Conservation (phyloP, 1,140 invertebrate species). For the Drosophila sulfurigaster region DNA sequence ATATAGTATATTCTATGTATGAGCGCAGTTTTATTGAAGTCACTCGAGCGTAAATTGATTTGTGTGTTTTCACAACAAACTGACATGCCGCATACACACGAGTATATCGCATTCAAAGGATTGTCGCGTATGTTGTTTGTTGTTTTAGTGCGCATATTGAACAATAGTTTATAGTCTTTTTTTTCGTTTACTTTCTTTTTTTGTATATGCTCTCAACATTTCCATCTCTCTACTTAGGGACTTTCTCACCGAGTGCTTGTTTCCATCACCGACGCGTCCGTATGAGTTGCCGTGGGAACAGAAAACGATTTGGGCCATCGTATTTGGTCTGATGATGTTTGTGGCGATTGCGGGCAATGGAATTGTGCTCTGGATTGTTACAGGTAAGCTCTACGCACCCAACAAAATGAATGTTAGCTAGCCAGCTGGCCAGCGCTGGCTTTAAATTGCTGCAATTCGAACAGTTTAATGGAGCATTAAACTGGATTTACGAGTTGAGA, state of each 20-base stretch:
- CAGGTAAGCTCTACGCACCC: conserved; percentile 86
- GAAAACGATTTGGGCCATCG: conserved; percentile 89
- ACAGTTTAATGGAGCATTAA: conserved; percentile 30
- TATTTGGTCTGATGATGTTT: conserved; percentile 91
- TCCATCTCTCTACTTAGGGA: conserved; percentile 54
- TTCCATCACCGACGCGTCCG: conserved; percentile 81
- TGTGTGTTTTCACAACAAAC: conserved; percentile 15
- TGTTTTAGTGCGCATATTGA: conserved; percentile 6
- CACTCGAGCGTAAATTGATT: conserved; percentile 39
- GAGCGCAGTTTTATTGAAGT: conserved; percentile 32
- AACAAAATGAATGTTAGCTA: background rate
- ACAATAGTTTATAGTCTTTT: conserved; percentile 3
- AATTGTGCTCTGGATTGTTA: conserved; percentile 95
- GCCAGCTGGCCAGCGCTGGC: background rate
- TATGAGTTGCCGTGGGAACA: conserved; percentile 84
- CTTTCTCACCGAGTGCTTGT: conserved; percentile 83
- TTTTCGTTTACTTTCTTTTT: background rate
- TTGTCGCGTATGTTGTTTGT: background rate
- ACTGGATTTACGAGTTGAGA: conserved; percentile 4
- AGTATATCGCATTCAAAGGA: conserved; percentile 9
- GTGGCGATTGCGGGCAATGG: conserved; percentile 93
- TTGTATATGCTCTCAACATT: background rate
- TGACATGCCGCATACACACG: background rate
- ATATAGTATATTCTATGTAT: conserved; percentile 6
- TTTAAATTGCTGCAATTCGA: conserved; percentile 18